Evolutionary conservation across 1,140 invertebrate species (phyloP), one percentile per base, ranked within the genome.

Genomic region (Pogonognathellus flavescens): DNA sequence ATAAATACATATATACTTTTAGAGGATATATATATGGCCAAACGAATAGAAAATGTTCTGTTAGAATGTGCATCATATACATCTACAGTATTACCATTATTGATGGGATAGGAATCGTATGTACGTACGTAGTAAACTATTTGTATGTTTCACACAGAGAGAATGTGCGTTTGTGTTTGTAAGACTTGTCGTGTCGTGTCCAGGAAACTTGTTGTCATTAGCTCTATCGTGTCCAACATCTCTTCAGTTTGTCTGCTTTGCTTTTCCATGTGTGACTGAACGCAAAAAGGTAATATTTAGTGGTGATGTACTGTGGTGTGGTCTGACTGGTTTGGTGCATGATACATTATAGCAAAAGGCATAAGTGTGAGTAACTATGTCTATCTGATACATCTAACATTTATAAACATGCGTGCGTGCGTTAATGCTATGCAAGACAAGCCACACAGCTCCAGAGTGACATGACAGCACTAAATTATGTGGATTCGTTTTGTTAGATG

Each of bases 391-490:
- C 55, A 59, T 59, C 9, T 59, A 59, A 59, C 55, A n/a, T 59
- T n/a, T 59, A 59, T 59, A 76, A 49, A 31, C 70, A 49, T 76
- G 70, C 70, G 41, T 50, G 70, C 31, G 41, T 31, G 31, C 22
- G 41, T 31, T 50, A 41, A 76, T 49, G 31, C 70, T 18, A 76
- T 76, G 25, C 70, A 76, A 76, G 14, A 20, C 59, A 62, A 62
- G 16, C 2, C 41, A 41, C 2, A 41, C 2, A 41, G 31, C 31
- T 41, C 31, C 70, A 50, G 31, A 76, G 41, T 76, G 70, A 76
- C 70, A 76, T 76, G 70, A 76, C 70, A 76, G 70, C n/a, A 76
- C 70, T 76, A 76, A 76, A 76, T 76, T 76, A 76, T 76, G 70
- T 25, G 70, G 41, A 76, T 49, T 76, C 70, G n/a, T 76, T 76